Evolutionary conservation across 2,113 vertebrate species (phyloP), one percentile per base, ranked within the genome.

Genomic region (Notothenia coriiceps): DNA sequence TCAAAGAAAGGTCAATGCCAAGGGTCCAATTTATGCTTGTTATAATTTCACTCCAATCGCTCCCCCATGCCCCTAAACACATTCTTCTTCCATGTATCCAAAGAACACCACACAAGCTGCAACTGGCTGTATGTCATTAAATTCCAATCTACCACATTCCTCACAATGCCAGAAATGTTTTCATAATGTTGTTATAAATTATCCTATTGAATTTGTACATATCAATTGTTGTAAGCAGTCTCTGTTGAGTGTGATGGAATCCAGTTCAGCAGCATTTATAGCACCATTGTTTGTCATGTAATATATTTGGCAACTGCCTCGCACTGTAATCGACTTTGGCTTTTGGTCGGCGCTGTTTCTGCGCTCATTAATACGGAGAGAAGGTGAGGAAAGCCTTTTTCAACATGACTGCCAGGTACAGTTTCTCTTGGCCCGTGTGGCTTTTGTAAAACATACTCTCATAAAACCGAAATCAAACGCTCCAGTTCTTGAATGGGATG

Each of bases 1-100:
- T 94, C 90, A 92, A 93, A 93, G 89, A 89, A 89, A 87, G 85
- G 77, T 81, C 83, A 77, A 88, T 86, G 87, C 92, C 90, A 90
- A 90, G 88, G 91, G 91, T 87, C 91, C 90, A 93, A 90, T 94
- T 93, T 85, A 86, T 83, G 78, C 76, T 85, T 80, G 86, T 91
- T 92, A 86, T 89, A 91, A 93, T 83, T 90, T 77, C 66, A 76
- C 74, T 74, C 79, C 65, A 67, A 77, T 86, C 35, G 33, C 77
- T 78, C 69, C 70, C 80, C 70, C 55, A 67, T 80, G 65, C 56
- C 62, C 51, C 50, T 47, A 54, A 79, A 85, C 74, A 70, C 81
- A 84, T 84, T 86, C 77, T 80, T 82, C 81, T 77, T 77, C 20
- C 54, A 74, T 70, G 8, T 68, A 77, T 66, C 46, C 25, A 78